Percentiles rank a stretch among this genome's conserved stretches.
These are phyloP conservation scores for Vicugna pacos DNA, from an alignment of 2,113 vertebrate species.

Conservation along the genomic window DNA sequence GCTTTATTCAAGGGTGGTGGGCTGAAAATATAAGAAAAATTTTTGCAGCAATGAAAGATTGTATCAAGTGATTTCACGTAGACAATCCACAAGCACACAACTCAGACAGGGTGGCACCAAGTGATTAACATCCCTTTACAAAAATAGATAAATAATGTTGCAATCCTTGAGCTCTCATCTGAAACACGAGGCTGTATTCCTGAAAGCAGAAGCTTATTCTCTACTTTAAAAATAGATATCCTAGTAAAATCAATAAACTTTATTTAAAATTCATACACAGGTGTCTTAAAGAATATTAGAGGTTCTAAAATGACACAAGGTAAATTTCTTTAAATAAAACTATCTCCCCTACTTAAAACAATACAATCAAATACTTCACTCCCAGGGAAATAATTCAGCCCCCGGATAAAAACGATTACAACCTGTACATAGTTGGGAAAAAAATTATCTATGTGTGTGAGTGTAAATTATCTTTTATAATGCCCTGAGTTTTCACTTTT, in stretches of 20 bases:
- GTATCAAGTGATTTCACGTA: conserved; percentile 71
- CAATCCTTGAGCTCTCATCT: conserved; percentile 61
- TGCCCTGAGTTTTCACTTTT: conserved; percentile 26
- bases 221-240: conserved; percentile 58
- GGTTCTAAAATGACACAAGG: not conserved
- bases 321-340: conserved; percentile 40
- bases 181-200: conserved; percentile 64
- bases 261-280: conserved; percentile 37
- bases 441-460: not conserved
- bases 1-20: conserved; percentile 20
- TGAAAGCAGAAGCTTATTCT: conserved; percentile 66
- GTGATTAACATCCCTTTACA: conserved; percentile 79
- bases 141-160: conserved; percentile 82
- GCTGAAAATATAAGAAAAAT: conserved; percentile 62
- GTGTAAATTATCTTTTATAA: not conserved
- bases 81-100: conserved; percentile 78
- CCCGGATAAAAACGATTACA: not conserved
- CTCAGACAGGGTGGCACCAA: conserved; percentile 82
- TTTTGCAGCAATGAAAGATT: conserved; percentile 35
- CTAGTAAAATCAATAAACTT: conserved; percentile 30
- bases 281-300: not conserved
- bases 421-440: not conserved
- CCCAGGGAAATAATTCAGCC: not conserved
- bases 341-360: conserved; percentile 15
- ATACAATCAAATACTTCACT: not conserved